Percentiles rank a stretch among this genome's conserved stretches.
phyloP scores from a whole-genome alignment of 2,888 invertebrate genomes.

The Strigamia transsilvanica region DNA sequence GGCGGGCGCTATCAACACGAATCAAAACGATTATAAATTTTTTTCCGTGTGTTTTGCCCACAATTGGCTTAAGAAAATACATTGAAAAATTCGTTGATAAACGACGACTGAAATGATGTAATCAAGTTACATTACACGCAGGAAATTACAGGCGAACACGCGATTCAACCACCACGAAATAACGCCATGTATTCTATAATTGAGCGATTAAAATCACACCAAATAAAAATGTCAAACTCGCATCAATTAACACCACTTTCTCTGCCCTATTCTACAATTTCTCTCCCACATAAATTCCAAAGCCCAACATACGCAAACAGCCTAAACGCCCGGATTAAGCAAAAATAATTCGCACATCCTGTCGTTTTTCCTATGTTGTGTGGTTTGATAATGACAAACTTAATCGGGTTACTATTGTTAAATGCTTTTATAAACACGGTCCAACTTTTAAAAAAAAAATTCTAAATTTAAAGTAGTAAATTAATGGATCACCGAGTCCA shows the following conservation, averaged over 20 bases:
- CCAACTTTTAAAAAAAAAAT: background rate
- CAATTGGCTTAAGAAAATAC: background rate
- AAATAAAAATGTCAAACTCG: constrained; percentile 29
- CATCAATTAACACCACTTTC: constrained; percentile 3
- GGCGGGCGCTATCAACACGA: background rate
- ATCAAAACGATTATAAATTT: background rate
- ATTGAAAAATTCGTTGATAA: background rate
- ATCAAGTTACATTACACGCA: constrained; percentile 28
- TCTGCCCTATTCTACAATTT: background rate
- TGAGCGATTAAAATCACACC: constrained; percentile 26
- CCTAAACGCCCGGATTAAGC: background rate
- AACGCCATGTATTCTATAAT: background rate
- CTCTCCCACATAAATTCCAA: background rate
- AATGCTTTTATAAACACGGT: too few species aligned
- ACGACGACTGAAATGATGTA: background rate
- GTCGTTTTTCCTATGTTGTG: background rate
- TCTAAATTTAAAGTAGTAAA: background rate
- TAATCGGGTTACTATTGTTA: too few species aligned
- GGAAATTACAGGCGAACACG: constrained; percentile 13
- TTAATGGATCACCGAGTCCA: constrained; percentile 18
- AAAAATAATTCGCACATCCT: background rate
- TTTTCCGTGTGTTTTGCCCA: constrained; percentile 12
- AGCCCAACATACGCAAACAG: background rate
- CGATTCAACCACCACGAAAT: background rate
- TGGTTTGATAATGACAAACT: background rate